Percentiles rank a stretch among this genome's conserved stretches.
Evolutionary conservation across 2,797 vertebrate species (phyloP).

Genomic region (Salmo trutta): DNA sequence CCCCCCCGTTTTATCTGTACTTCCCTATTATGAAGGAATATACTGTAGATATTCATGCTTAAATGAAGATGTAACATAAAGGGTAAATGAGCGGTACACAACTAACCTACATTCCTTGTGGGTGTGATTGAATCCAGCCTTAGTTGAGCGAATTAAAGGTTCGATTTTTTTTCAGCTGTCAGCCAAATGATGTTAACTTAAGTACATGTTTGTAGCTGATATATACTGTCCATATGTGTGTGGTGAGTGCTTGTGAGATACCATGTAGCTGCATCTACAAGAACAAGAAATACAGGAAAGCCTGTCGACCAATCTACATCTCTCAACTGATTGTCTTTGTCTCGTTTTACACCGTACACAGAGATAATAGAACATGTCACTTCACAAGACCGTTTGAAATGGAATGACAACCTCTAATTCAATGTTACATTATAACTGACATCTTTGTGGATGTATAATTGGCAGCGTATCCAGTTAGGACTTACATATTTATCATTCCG

Average conservation of each 20-base stretch:
- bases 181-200: neutral
- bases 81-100: too few species aligned
- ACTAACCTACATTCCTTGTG: neutral
- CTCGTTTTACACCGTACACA: conserved; percentile 49
- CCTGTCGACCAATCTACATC: conserved; percentile 8
- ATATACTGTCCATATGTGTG: conserved; percentile 18
- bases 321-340: conserved; percentile 56
- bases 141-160: neutral
- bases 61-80: too few species aligned
- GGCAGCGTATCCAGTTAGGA: conserved; percentile 63
- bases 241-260: neutral
- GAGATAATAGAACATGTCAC: conserved; percentile 68
- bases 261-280: neutral
- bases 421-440: conserved; percentile 66
- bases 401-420: conserved; percentile 72
- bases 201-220: neutral
- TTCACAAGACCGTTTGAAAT: conserved; percentile 61
- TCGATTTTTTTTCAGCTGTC: neutral
- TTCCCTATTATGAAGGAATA: too few species aligned
- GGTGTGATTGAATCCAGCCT: neutral
- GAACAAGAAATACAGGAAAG: neutral
- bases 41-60: too few species aligned
- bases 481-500: conserved; percentile 75
- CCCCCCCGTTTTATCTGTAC: too few species aligned
- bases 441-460: conserved; percentile 72